A percentile compares a stretch with the other conserved stretches of the same genome.
phyloP scores from a whole-genome alignment of 35 echinoderm and acorn worm genomes.

The Apostichopus parvimensis region DNA sequence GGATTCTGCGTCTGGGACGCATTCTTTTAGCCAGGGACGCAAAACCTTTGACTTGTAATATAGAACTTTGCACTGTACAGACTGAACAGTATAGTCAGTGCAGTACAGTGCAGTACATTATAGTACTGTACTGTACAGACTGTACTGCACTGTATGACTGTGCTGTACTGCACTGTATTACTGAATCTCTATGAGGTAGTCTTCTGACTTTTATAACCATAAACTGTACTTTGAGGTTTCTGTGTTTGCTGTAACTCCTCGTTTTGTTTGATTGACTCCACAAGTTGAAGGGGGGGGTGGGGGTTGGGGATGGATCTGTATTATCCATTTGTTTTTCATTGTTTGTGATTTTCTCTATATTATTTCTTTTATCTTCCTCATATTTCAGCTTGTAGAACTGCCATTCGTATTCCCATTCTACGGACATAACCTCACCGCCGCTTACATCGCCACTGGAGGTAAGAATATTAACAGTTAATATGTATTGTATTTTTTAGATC shows the following conservation, averaged over 20 bases:
- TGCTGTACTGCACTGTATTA: neutral
- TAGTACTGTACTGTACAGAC: neutral
- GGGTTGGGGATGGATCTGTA: no score
- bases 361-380: neutral
- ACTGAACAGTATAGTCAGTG: no score
- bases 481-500: no score
- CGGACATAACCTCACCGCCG: conserved; percentile 11
- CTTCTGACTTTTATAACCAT: neutral
- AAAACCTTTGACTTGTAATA: no score
- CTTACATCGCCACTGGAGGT: conserved; percentile 23
- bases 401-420: conserved; percentile 11
- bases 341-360: neutral
- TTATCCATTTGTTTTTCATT: neutral
- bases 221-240: neutral
- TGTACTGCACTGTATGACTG: no score
- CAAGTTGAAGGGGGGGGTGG: neutral
- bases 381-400: neutral
- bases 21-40: no score
- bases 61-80: no score
- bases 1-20: no score
- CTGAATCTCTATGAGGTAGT: neutral
- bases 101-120: neutral
- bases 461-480: neutral
- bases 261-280: neutral
- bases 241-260: neutral